Percentiles rank a stretch among this genome's conserved stretches.
Conservation (phyloP, 2,113 vertebrate genomes). For the Ovis canadensis region DNA sequence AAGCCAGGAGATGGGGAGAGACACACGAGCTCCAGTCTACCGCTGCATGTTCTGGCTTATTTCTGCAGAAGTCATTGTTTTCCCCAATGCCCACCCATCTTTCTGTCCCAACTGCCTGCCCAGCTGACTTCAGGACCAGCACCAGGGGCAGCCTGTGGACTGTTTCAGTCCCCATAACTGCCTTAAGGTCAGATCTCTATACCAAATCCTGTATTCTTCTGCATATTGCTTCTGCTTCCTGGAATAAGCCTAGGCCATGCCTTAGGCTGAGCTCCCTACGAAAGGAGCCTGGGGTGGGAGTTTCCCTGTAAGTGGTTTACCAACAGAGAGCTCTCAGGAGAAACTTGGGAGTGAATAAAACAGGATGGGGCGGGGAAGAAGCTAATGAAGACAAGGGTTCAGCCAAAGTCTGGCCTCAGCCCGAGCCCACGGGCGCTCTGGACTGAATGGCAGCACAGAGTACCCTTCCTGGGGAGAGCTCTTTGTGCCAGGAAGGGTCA, state of each 20-base stretch:
- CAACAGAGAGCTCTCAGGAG: not conserved
- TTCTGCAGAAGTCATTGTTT: not conserved
- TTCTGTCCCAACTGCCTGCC: not conserved
- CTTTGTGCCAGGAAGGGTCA: not conserved
- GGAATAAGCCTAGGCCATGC: not conserved
- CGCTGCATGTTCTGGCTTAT: not conserved
- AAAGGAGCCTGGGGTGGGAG: not conserved
- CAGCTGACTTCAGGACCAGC: not conserved
- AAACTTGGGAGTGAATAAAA: not conserved
- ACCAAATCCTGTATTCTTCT: not conserved
- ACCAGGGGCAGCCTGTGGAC: not conserved
- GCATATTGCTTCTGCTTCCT: not conserved
- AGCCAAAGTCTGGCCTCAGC: not conserved
- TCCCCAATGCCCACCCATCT: not conserved
- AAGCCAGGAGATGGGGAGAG: not conserved
- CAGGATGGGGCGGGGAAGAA: not conserved
- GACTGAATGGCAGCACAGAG: not conserved
- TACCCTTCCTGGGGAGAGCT: not conserved
- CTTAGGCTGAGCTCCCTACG: not conserved
- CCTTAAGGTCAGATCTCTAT: not conserved
- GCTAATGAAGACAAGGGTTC: not conserved
- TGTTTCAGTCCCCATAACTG: fast-evolving
- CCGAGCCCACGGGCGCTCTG: not conserved
- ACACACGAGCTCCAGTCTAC: not conserved
- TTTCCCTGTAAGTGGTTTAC: not conserved